Evolutionary conservation across 2,797 vertebrate genomes (phyloP), one percentile per base, ranked within the genome.

Genomic region (Megalops cyprinoides): DNA sequence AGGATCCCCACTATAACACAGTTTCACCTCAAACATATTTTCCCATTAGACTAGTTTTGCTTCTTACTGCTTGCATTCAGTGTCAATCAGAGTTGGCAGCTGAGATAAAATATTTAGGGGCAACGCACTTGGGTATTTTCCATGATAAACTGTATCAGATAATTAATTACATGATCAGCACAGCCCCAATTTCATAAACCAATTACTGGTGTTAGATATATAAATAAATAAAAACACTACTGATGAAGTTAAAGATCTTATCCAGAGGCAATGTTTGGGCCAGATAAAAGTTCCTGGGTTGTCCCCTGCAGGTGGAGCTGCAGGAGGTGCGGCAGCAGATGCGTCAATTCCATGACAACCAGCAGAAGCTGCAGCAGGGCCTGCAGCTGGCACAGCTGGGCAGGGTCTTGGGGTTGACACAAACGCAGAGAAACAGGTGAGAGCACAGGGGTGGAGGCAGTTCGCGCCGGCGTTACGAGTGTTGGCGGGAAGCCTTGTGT

Each of bases 251-350:
- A n/a, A n/a, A n/a, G n/a, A n/a, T n/a, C n/a, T n/a, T n/a, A n/a
- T n/a, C n/a, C n/a, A n/a, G n/a, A n/a, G n/a, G n/a, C n/a, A n/a
- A n/a, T n/a, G n/a, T 62, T 62, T 62, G 28, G 23, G 2, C 55
- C 9, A 23, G 1, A 15, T 53, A 25, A 44, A n/a, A 42, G 20
- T 28, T 58, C 58, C 9, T 73, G 69, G 39, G 25, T 60, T 14
- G 18, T 46, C n/a, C 53, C n/a, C n/a, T 51, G 1, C 86, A 95
- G 94, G 92, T 94, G 12, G 94, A 95, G n/a, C 90, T 95, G 0
- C 90, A 89, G 25, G 91, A 88, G 77, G 89, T 95, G 84, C 90
- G 83, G 34, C 82, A 88, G 87, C 93, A 95, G 84, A 88, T 95
- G 42, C 20, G 89, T 74, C 92, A 93, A 83, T 85, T 94, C 76